Base-by-base conservation (phyloP, 2,888 invertebrate genomes). In the Zeuzera pyrina region DNA sequence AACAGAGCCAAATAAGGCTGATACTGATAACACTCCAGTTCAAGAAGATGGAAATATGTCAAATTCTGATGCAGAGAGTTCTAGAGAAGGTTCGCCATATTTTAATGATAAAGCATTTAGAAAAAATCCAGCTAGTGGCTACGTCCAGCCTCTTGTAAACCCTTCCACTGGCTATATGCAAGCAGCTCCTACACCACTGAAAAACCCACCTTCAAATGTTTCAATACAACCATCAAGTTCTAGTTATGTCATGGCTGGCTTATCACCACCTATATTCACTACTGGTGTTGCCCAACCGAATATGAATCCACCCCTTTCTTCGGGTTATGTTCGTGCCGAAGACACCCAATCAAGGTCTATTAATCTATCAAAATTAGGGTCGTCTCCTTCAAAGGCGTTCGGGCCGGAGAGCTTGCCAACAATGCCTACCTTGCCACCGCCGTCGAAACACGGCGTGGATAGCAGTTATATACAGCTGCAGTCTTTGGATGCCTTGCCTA, bases 401-500 rank as follows among this genome's bases (percentile, higher is more conserved):
- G 79, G 71, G 29, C 66, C 77, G 7, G 81, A 81, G 43, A 79
- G 73, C 69, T 72, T 79, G 70, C 79, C 81, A 32, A 57, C 66
- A 23, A 68, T 77, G 72, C 77, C 78, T 33, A 63, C 53, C 66
- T 72, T 79, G 77, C 76, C 76, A 42, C 50, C 57, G 45, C 54
- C 65, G 47, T 49, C 62, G 19, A 79, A 81, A 54, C 51, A 57
- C 32, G 58, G 57, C 35, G 58, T 63, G 22, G 74, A 79, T 45
- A 72, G 55, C 49, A 78, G 76, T 48, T 78, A 78, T 38, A 79
- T 83, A 34, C 81, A 78, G 54, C 57, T 83, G 41, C 78, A 79
- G 52, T 71, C 79, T 1, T 51, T 78, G 46, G 74, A 77, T 45
- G n/a, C n/a, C n/a, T 56, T 78, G 57, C 68, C 77, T 63, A 71